Evolutionary conservation across 92 coral and sea anemone species (phyloP), one percentile per base, ranked within the genome.

Genomic region (Actinostola sp.): DNA sequence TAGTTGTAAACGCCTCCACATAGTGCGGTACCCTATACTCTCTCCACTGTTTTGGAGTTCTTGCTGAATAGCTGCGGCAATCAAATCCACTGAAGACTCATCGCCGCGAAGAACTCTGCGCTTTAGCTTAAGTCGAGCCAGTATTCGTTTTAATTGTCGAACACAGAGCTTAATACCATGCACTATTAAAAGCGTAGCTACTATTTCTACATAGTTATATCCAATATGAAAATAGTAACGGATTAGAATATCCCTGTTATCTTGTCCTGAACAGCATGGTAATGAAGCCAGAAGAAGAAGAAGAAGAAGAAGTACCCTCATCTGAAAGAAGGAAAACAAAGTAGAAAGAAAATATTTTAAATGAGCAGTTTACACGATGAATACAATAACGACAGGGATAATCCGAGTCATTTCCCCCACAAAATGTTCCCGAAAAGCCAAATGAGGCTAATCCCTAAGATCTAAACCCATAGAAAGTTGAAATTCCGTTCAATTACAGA

Each of bases 161-260:
- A 49, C 60, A 33, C 41, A 49, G 41, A 68, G 61, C 43, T 68
- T 68, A 14, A 68, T 68, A 32, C 74, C 74, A 52, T 55, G 66
- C 5, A 29, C 51, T 55, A 24, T 32, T 5, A 26, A 36, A 30
- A 71, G 77, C 10, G 53, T 36, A 34, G 64, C 77, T 1, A 16
- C 77, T 33, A 71, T 71, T 71, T 71, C 77, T 31, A 43, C 46
- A 21, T 70, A 70, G 44, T 25, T 70, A 15, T 70, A 70, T 42
- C 76, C 76, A 30, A 27, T 55, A 21, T 33, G 63, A 32, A 70
- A 70, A 59, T 53, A 70, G 50, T 70, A 19, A 2, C 29, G 11
- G n/a, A 70, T 70, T 8, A 70, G 76, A 54, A 9, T 41, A 51
- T 70, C 63, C 17, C 76, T 52, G 68, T 62, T 74, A 21, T 62